Percentiles rank a stretch among this genome's conserved stretches.
These are phyloP conservation scores for Myrmecobius fasciatus DNA, from an alignment of 2,113 vertebrate species.

Conservation along the genomic window DNA sequence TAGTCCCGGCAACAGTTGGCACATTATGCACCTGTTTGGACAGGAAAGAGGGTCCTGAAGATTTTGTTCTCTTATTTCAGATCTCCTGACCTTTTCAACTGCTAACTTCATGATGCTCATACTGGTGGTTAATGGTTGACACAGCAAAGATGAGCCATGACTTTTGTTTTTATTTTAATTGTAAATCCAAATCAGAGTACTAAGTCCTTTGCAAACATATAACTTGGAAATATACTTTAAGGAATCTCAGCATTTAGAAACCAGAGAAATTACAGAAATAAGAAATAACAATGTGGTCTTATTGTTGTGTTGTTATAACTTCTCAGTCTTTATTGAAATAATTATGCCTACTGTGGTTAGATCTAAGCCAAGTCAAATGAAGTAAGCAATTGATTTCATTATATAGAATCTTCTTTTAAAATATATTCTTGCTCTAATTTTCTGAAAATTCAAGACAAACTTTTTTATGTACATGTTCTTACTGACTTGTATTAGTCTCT, in stretches of 20 bases:
- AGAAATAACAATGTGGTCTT: background rate
- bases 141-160: conserved; percentile 45
- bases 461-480: conserved; percentile 3
- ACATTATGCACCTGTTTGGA: conserved; percentile 52
- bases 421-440: conserved; percentile 11
- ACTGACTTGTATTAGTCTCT: background rate
- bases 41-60: conserved; percentile 50
- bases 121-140: background rate
- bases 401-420: conserved; percentile 45
- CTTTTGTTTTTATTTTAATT: conserved; percentile 37
- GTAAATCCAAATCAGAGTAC: background rate
- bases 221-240: conserved; percentile 7
- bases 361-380: background rate
- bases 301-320: conserved; percentile 11
- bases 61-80: conserved; percentile 75
- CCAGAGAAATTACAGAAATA: background rate
- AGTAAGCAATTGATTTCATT: conserved; percentile 16
- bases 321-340: conserved; percentile 32
- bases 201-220: conserved; percentile 11
- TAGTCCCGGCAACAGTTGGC: conserved; percentile 67
- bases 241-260: background rate
- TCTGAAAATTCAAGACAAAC: background rate
- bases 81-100: conserved; percentile 50
- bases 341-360: background rate
- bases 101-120: background rate